A percentile compares a stretch with the other conserved stretches of the same genome.
Evolutionary conservation across 2,888 invertebrate genomes (phyloP).

Genomic region (Drosophila yooni): DNA sequence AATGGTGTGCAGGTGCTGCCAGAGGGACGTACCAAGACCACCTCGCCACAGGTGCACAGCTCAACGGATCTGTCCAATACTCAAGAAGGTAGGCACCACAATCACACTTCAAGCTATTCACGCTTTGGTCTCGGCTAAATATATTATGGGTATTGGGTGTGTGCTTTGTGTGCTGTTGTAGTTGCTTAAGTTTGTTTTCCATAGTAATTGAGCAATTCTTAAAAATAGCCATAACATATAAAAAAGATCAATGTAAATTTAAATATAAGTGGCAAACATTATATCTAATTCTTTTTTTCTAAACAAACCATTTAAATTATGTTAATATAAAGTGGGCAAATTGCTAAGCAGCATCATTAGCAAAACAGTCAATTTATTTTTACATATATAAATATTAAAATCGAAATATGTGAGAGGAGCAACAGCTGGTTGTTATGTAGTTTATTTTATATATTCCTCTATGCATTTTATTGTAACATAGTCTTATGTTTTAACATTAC

Average conservation of each 20-base stretch:
- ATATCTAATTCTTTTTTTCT: background rate
- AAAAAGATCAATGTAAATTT: background rate
- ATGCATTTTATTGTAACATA: constrained; percentile 16
- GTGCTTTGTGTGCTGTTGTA: constrained; percentile 14
- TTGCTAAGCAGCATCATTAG: background rate
- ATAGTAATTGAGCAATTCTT: background rate
- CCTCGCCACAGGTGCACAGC: constrained; percentile 90
- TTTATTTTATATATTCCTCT: background rate
- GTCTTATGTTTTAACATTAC: constrained; percentile 40
- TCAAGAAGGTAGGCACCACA: constrained; percentile 82
- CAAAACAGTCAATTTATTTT: background rate
- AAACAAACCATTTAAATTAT: background rate
- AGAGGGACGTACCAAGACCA: constrained; percentile 86
- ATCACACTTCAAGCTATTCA: background rate
- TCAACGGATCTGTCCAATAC: constrained; percentile 88
- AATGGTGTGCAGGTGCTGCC: constrained; percentile 92
- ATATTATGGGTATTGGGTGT: constrained; percentile 34
- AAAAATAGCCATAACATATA: background rate
- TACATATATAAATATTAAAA: background rate
- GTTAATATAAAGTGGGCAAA: background rate
- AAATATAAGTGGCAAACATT: background rate
- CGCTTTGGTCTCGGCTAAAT: constrained; percentile 15
- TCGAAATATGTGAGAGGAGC: background rate
- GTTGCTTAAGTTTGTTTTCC: background rate
- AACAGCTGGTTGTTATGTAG: background rate